phyloP scores from a whole-genome alignment of 2,113 vertebrate genomes.

The Prochilodus magdalenae region DNA sequence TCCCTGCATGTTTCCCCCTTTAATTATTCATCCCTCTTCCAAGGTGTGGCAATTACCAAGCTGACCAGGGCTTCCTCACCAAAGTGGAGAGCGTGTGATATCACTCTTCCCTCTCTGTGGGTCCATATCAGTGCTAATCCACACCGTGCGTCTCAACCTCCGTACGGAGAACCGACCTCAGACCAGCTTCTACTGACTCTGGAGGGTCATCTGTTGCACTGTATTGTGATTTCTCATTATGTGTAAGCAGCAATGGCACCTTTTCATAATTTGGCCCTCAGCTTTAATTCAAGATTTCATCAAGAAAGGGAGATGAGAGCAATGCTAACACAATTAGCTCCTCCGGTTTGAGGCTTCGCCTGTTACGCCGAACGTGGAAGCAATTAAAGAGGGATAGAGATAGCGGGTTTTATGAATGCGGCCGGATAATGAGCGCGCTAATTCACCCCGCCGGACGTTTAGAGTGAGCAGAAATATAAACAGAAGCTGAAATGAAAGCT shows the following conservation, averaged over 20 bases:
- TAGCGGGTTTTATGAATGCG: neutral
- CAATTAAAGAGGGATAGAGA: constrained; percentile 2
- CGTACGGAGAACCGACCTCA: neutral
- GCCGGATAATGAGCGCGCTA: neutral
- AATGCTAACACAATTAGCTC: constrained; percentile 16
- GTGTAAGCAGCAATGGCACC: neutral
- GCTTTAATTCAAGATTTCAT: constrained; percentile 26
- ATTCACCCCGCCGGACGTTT: neutral
- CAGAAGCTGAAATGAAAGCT: neutral
- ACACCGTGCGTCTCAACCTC: neutral
- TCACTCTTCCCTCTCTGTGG: neutral
- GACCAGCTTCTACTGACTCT: neutral
- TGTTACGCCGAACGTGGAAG: constrained; percentile 10
- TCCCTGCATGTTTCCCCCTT: constrained; percentile 35
- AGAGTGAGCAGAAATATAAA: neutral
- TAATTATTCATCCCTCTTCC: constrained; percentile 20
- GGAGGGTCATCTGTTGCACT: no score
- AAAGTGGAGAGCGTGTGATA: neutral
- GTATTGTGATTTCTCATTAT: neutral
- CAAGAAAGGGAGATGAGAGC: constrained; percentile 1
- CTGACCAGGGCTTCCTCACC: constrained; percentile 46
- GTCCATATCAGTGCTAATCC: neutral
- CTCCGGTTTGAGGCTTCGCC: neutral
- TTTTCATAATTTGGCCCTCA: neutral
- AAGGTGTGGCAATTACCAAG: constrained; percentile 23